Evolutionary conservation across 2,797 vertebrate species (phyloP).

Genomic region (Harpagifer antarcticus): DNA sequence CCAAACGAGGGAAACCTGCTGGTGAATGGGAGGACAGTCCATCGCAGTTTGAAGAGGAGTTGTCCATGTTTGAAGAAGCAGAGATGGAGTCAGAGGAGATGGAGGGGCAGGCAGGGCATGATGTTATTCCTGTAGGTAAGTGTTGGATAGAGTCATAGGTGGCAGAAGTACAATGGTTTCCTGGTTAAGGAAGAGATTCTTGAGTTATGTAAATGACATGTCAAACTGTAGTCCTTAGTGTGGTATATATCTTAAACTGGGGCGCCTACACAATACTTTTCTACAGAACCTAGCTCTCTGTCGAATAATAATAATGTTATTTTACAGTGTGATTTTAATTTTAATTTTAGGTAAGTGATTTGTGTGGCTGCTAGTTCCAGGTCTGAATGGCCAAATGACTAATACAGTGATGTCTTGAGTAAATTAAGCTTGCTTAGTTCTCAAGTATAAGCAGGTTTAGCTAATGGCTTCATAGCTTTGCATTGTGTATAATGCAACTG

Average conservation of each 20-base stretch:
- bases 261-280: background rate
- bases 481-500: background rate
- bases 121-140: slow-evolving; percentile 85
- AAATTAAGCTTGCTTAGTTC: background rate
- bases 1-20: slow-evolving; percentile 80
- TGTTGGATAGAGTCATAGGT: slow-evolving; percentile 3
- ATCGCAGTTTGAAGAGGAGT: slow-evolving; percentile 90
- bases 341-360: background rate
- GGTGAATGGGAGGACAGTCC: slow-evolving; percentile 90
- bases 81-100: slow-evolving; percentile 87
- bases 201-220: background rate
- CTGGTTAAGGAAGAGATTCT: background rate
- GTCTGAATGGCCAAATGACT: background rate
- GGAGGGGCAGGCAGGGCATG: slow-evolving; percentile 84
- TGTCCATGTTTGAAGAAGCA: slow-evolving; percentile 88
- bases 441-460: background rate
- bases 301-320: background rate
- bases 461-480: background rate
- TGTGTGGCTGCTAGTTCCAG: background rate
- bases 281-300: background rate
- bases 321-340: slow-evolving; percentile 5
- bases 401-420: background rate
- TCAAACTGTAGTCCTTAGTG: background rate
- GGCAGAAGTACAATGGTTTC: background rate
- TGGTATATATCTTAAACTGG: background rate